Evolutionary conservation across 1,140 invertebrate species (phyloP).

Genomic region (Drosophila mojavensis): DNA sequence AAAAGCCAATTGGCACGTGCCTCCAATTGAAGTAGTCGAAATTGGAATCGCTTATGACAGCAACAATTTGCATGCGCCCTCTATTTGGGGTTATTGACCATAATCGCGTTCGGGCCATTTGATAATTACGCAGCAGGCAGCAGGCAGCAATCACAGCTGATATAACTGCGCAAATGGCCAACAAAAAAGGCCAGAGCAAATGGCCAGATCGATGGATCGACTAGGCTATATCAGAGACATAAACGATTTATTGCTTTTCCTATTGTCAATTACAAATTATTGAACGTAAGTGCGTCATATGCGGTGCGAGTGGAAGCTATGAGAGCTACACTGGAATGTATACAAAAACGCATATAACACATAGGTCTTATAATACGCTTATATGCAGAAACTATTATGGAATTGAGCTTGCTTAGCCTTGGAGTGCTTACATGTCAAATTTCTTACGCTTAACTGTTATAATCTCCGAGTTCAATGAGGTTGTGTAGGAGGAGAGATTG

Average conservation of each 20-base stretch:
- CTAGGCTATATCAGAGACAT: not conserved
- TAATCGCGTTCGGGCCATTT: conserved; percentile 52
- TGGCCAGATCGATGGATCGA: too few relatives aligned
- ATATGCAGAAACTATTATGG: not conserved
- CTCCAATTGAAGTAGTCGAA: conserved; percentile 41
- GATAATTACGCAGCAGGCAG: conserved; percentile 35
- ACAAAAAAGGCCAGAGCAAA: conserved; percentile 3
- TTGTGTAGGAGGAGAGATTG: not conserved
- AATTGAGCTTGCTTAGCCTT: not conserved
- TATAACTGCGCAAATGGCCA: conserved; percentile 27
- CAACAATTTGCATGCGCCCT: conserved; percentile 40
- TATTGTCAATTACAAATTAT: not conserved
- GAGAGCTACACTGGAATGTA: not conserved
- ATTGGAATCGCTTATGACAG: conserved; percentile 50
- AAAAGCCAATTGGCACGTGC: conserved; percentile 46
- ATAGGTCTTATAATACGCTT: not conserved
- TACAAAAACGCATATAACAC: not conserved
- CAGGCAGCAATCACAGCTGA: conserved; percentile 9
- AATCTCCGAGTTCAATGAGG: not conserved
- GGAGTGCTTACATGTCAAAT: not conserved
- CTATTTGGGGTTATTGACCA: conserved; percentile 78
- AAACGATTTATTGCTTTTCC: conserved; percentile 6
- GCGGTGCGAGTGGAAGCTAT: not conserved
- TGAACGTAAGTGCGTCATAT: not conserved
- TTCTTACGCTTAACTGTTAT: not conserved